phyloP scores from a whole-genome alignment of 2,113 vertebrate species.

The Chloebia gouldiae region DNA sequence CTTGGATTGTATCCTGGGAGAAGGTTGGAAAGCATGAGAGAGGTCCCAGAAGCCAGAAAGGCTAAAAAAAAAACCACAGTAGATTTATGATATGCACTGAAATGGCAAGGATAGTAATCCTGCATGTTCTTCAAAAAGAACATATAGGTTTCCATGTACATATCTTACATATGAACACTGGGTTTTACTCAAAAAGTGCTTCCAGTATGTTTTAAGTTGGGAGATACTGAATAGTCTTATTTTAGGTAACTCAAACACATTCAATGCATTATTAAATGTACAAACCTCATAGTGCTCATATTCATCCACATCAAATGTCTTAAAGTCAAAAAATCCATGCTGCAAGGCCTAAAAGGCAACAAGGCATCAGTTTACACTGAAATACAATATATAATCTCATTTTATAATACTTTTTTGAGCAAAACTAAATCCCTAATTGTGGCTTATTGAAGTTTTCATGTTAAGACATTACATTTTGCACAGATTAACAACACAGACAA shows the following conservation, averaged over 20 bases:
- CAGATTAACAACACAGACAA: slow-evolving; percentile 1
- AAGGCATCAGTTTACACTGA: slow-evolving; percentile 39
- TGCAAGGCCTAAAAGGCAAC: slow-evolving; percentile 87
- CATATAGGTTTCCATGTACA: background rate
- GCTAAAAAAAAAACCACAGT: fast-evolving
- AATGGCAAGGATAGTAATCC: background rate
- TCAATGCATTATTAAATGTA: slow-evolving; percentile 33
- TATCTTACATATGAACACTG: background rate
- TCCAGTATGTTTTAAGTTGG: background rate
- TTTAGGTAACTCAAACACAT: background rate
- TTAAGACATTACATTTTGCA: slow-evolving; percentile 4
- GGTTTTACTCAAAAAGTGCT: background rate
- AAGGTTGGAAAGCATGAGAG: background rate
- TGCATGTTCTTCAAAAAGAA: background rate
- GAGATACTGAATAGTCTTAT: background rate
- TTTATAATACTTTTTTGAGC: background rate
- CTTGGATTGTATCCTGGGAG: fast-evolving
- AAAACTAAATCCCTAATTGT: background rate
- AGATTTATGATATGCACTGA: background rate
- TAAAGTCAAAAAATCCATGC: slow-evolving; percentile 95
- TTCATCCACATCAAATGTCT: slow-evolving; percentile 93
- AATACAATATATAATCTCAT: background rate
- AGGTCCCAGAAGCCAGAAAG: background rate
- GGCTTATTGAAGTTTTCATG: background rate
- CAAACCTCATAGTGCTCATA: slow-evolving; percentile 98